Evolutionary conservation across 2,888 invertebrate species (phyloP), one percentile per base, ranked within the genome.

Genomic region (Volucella inflata): DNA sequence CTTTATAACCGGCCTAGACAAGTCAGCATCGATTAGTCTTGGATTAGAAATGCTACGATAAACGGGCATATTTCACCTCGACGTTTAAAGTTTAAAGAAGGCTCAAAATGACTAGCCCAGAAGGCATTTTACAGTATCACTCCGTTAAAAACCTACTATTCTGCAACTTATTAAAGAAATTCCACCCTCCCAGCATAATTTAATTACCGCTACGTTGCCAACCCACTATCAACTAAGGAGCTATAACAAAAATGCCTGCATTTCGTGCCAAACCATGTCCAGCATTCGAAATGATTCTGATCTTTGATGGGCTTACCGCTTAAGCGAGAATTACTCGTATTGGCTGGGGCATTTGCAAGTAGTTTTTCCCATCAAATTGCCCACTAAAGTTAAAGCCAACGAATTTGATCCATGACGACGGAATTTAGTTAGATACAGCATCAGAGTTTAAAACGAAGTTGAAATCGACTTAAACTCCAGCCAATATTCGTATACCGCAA

Each of bases 371-470:
- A 84, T 75, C 64, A 70, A 40, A 64, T 51, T 44, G 65, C 50
- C 6, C n/a, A 48, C 21, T 21, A 21, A 21, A 21, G 21, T 21
- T 21, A 21, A 21, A 21, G 21, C 21, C 21, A 38, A 14, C 50
- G 53, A 80, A 77, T 65, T 76, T 85, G 81, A 85, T 85, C 81
- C 81, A 81, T 81, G 85, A 85, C 81, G 71, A 80, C 30, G 65
- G 53, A 65, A 71, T 53, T 75, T 46, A 74, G 68, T 83, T 72
- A 79, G 84, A 76, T 71, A 76, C 55, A 44, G 38, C 71, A 79
- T 79, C 78, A 46, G 70, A 21, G 4, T 21, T 71, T 62, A 62
- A 30, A 64, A 76, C 16, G 21, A 59, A 36, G n/a, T 14, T 36
- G 14, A n/a, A 38, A 65, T 40, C 17, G 42, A 38, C 59, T 38